Conservation (phyloP, 1,140 invertebrate species). For the Drosophila repleta region DNA sequence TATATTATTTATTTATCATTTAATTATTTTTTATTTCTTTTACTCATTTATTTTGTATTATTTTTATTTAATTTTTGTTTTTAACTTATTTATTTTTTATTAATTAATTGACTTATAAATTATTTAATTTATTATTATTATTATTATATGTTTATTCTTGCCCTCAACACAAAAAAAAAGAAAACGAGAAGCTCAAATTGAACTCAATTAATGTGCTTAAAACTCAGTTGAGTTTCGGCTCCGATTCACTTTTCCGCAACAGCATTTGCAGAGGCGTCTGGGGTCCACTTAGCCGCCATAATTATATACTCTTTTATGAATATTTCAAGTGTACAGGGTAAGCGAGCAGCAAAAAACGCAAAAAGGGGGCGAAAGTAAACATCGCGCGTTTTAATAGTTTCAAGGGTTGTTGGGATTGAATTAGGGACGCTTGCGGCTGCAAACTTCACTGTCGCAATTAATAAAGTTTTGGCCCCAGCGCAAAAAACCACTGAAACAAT, state of each 20-base stretch:
- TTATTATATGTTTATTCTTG: too few relatives aligned
- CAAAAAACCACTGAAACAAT: constrained; percentile 23
- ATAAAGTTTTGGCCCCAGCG: constrained; percentile 66
- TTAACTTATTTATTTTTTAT: too few relatives aligned
- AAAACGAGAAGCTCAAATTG: too few relatives aligned
- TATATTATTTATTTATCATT: too few relatives aligned
- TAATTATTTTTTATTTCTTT: too few relatives aligned
- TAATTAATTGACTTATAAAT: too few relatives aligned
- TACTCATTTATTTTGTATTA: too few relatives aligned
- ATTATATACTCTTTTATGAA: background rate
- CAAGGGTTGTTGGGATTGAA: constrained; percentile 17
- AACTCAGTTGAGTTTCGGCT: background rate
- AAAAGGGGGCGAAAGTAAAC: constrained; percentile 19
- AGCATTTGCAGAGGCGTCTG: too few relatives aligned
- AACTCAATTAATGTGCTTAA: background rate
- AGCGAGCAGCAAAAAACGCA: background rate
- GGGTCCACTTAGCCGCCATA: too few relatives aligned
- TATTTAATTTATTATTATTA: too few relatives aligned
- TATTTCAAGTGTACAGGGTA: constrained; percentile 7
- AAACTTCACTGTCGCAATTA: constrained; percentile 75
- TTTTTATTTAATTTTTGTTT: too few relatives aligned
- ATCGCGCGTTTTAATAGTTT: constrained; percentile 48
- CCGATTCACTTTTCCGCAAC: background rate
- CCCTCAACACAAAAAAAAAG: too few relatives aligned
- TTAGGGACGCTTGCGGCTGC: constrained; percentile 26